Base-by-base conservation (phyloP, 2,888 invertebrate genomes). In the Torymus tubicola region DNA sequence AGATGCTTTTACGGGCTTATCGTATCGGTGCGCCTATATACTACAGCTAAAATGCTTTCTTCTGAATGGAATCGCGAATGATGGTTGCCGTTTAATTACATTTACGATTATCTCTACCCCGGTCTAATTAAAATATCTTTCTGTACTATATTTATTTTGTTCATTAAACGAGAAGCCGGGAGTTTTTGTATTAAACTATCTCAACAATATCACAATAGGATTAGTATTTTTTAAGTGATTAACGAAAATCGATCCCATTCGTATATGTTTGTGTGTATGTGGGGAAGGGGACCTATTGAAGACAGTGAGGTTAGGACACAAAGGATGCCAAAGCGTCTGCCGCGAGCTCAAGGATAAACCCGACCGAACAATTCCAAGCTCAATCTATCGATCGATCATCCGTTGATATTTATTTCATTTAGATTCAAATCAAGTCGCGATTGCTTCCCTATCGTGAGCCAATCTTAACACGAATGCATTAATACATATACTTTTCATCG, bases 361-460 rank as follows among this genome's bases (percentile, higher is more conserved):
- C 13, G n/a, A 53, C 52, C 16, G 18, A 18, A 42, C 52, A 61
- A 16, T 67, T 18, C 5, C 12, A 63, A 53, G 21, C 16, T 50
- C 61, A 21, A 64, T 70, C 64, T 42, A 53, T 31, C 21, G n/a
- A 77, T 77, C 63, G 70, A 64, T 77, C 57, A 18, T 42, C 42
- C 14, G 13, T 77, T 50, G 52, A 68, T 75, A 61, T 52, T 65
- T 73, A 31, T 68, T 58, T 58, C 60, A 52, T 64, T 77, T 70
- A 70, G 63, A 77, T 77, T 70, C 10, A 24, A 50, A 77, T 52
- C 58, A 64, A 42, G 1, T 18, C 16, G 24, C 60, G 14, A 21
- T 42, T 67, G 57, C 65, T 14, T 55, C 24, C 52, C 8, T 11
- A 18, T 61, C 50, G 21, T 1, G 50, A 61, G 14, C 31, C 50